Percentiles rank a stretch among this genome's conserved stretches.
These are phyloP conservation scores for Agelastica alni DNA, from an alignment of 2,888 invertebrate genomes.

Conservation along the genomic window DNA sequence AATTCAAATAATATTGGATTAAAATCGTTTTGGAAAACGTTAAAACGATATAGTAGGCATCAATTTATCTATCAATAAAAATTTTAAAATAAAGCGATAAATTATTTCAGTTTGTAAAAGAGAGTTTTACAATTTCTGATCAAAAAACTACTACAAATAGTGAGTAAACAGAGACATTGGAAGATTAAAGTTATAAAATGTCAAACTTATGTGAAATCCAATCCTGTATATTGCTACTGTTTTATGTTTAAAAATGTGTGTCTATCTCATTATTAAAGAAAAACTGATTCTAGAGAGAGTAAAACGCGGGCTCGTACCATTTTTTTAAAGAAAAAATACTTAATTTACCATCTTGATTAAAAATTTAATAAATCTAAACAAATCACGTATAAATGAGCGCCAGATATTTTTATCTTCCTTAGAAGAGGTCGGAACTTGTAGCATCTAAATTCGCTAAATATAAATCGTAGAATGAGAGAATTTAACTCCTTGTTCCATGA, in stretches of 20 bases:
- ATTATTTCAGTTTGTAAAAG: too few species aligned
- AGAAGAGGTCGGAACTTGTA: constrained; percentile 47
- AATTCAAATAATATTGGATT: too few species aligned
- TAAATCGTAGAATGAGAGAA: constrained; percentile 45
- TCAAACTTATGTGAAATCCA: too few species aligned
- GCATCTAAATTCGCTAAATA: constrained; percentile 48
- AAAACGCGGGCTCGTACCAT: neutral
- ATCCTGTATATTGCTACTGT: neutral
- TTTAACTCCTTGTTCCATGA: constrained; percentile 45
- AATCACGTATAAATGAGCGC: constrained; percentile 45
- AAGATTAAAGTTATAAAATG: too few species aligned
- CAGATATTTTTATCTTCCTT: constrained; percentile 48
- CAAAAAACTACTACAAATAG: too few species aligned
- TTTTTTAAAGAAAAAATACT: neutral
- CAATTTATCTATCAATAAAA: neutral
- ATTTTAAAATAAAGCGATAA: too few species aligned
- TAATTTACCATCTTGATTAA: constrained; percentile 33
- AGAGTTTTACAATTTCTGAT: too few species aligned
- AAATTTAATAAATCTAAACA: constrained; percentile 47
- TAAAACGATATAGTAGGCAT: too few species aligned
- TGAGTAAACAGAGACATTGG: too few species aligned
- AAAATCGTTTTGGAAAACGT: too few species aligned
- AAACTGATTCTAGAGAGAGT: constrained; percentile 1
- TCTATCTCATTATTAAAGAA: neutral
- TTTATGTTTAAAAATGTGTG: constrained; percentile 1